Base-by-base conservation (phyloP, 2,888 invertebrate species). In the Spodoptera exigua region DNA sequence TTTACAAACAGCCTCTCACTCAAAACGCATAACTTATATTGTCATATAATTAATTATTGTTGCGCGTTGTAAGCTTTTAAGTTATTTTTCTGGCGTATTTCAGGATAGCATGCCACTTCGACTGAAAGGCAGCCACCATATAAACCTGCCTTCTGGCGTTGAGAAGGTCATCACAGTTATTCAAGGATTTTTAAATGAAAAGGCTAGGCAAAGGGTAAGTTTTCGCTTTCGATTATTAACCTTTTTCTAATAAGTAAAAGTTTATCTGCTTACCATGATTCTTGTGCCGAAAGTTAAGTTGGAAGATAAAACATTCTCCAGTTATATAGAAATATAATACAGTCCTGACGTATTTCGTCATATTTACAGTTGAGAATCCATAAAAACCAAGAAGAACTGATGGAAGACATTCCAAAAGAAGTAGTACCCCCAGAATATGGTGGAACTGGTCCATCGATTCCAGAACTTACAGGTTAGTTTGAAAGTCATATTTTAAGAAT, bases 381-480 rank as follows among this genome's bases (percentile, higher is more conserved):
- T 72, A 94, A 95, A 74, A 85, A 84, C 52, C 76, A 90, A 54
- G 94, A 95, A 0, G 94, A 95, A 9, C 88, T 97, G 32, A 87
- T 94, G 61, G 87, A 95, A 58, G 79, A 91, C 40, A 87, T 96
- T 37, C 95, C 96, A 0, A 94, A 92, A 70, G 93, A 95, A 49
- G 89, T 95, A 41, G 84, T 96, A 54, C 96, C 96, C 0, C 82
- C 85, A 39, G 96, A 97, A 82, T 96, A 96, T 78, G 96, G 96
- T 2, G 97, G 97, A 0, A 89, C 91, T 10, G 96, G 95, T 2
- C 95, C 94, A 1, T 86, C 94, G 2, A 77, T 96, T 12, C 81
- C 86, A n/a, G 90, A 95, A 65, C 84, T 95, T 49, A 89, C 86
- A 61, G 94, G 95, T 95, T 80, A 76, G 9, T 2, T 41, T 40